Percentiles rank a stretch among this genome's conserved stretches.
These are phyloP conservation scores for Drosophila auraria DNA, from an alignment of 1,140 invertebrate species.

Conservation along the genomic window DNA sequence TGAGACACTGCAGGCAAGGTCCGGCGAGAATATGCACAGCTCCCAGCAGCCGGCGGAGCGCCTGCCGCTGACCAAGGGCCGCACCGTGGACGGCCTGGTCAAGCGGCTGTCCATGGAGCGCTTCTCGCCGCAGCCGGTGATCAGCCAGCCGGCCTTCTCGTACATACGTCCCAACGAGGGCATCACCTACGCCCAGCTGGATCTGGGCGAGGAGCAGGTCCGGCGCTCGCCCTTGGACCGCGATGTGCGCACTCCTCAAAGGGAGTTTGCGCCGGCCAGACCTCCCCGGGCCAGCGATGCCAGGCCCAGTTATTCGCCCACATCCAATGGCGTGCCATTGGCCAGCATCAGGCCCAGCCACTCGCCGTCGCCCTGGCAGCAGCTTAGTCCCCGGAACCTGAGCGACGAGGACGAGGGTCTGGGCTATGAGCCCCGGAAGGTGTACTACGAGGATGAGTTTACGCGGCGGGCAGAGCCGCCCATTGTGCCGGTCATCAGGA, in stretches of 20 bases:
- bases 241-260: constrained; percentile 64
- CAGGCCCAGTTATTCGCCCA: constrained; percentile 58
- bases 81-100: constrained; percentile 88
- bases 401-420: constrained; percentile 91
- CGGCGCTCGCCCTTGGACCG: constrained; percentile 27
- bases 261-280: constrained; percentile 55
- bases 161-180: constrained; percentile 84
- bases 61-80: constrained; percentile 88
- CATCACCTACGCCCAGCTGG: constrained; percentile 92
- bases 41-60: constrained; percentile 89
- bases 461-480: constrained; percentile 74
- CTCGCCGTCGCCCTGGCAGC: constrained; percentile 81
- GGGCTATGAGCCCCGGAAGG: constrained; percentile 87
- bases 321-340: constrained; percentile 35
- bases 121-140: constrained; percentile 87
- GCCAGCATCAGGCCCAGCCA: constrained; percentile 47
- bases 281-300: constrained; percentile 57
- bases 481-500: constrained; percentile 79
- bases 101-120: constrained; percentile 88
- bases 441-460: constrained; percentile 79
- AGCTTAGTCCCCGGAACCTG: constrained; percentile 77
- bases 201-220: constrained; percentile 77
- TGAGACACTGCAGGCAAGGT: constrained; percentile 85
- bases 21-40: constrained; percentile 88
- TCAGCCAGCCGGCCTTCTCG: constrained; percentile 85